Conservation (phyloP, 2,797 vertebrate genomes). For the Holocentrus rufus region DNA sequence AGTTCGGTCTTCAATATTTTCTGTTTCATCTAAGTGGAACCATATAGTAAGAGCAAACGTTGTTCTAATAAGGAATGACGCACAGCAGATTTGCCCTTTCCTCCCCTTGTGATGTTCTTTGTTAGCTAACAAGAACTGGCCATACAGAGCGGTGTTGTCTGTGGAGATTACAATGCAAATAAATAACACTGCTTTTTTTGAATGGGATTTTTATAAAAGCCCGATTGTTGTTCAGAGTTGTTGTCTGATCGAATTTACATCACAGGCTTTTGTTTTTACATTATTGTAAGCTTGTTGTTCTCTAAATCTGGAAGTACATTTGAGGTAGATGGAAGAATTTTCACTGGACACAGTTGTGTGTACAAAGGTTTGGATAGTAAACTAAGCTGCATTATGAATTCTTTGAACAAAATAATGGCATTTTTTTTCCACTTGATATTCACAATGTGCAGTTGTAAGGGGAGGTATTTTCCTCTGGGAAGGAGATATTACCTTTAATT, state of each 20-base stretch:
- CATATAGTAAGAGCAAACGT: constrained; percentile 33
- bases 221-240: neutral
- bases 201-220: neutral
- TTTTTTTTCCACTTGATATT: no score
- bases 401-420: no score
- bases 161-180: constrained; percentile 14
- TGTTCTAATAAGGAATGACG: constrained; percentile 51
- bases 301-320: no score
- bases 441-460: no score
- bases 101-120: constrained; percentile 39
- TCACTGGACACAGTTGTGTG: no score
- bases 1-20: constrained; percentile 18
- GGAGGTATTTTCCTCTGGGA: no score
- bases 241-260: neutral
- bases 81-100: constrained; percentile 42
- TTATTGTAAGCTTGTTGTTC: neutral
- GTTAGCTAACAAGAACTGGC: constrained; percentile 38
- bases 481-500: no score
- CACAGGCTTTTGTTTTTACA: neutral
- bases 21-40: constrained; percentile 44
- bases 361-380: no score
- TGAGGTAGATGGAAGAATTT: no score
- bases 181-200: constrained; percentile 11
- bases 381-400: no score
- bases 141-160: constrained; percentile 34